Evolutionary conservation across 1,140 invertebrate species (phyloP).

Genomic region (Theocolax elegans): DNA sequence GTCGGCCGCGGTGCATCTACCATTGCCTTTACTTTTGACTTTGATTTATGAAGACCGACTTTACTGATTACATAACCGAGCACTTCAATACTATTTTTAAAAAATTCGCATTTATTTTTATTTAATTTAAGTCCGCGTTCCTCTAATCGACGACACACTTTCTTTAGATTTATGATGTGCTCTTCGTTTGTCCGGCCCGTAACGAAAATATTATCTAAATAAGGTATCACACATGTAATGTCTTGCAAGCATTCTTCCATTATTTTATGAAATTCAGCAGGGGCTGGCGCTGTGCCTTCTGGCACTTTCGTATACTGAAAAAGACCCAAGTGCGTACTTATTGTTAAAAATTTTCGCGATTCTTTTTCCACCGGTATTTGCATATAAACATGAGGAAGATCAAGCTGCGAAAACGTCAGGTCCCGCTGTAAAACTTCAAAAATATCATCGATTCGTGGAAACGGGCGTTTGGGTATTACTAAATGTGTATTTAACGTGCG

Average conservation of each 20-base stretch:
- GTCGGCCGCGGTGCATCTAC: background rate
- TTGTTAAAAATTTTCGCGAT: slow-evolving; percentile 27
- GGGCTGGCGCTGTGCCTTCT: slow-evolving; percentile 52
- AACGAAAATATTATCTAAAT: slow-evolving; percentile 39
- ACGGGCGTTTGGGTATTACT: background rate
- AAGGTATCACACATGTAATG: slow-evolving; percentile 36
- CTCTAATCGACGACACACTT: background rate
- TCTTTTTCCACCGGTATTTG: slow-evolving; percentile 31
- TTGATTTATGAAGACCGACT: background rate
- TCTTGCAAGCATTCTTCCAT: slow-evolving; percentile 57
- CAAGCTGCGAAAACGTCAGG: slow-evolving; percentile 9
- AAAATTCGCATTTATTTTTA: background rate
- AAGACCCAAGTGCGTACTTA: slow-evolving; percentile 46
- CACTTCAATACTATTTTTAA: background rate
- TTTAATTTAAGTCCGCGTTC: background rate
- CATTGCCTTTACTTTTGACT: background rate
- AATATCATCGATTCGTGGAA: slow-evolving; percentile 32
- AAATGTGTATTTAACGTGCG: background rate
- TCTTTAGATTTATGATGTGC: too few species aligned
- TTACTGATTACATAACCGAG: background rate
- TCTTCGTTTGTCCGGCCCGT: slow-evolving; percentile 23
- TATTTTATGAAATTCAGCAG: slow-evolving; percentile 60
- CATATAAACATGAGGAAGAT: slow-evolving; percentile 36
- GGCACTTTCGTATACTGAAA: slow-evolving; percentile 51
- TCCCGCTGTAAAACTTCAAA: slow-evolving; percentile 21